These are phyloP conservation scores for Vulpes lagopus DNA, from an alignment of 2,113 vertebrate species.

Conservation along the genomic window DNA sequence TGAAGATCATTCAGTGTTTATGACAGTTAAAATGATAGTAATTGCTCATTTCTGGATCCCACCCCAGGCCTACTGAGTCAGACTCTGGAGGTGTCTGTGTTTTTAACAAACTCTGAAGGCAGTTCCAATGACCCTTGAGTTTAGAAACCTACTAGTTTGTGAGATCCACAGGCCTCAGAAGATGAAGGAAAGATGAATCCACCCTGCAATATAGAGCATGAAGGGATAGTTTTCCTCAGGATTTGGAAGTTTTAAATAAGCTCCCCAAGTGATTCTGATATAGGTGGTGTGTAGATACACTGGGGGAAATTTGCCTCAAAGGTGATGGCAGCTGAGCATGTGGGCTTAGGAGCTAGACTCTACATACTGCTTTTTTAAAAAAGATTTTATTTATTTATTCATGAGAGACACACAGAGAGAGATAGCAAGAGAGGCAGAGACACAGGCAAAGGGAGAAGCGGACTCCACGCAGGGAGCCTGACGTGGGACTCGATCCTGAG, in stretches of 20 bases:
- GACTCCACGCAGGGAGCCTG: too few relatives aligned
- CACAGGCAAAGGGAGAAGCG: too few relatives aligned
- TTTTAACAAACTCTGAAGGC: conserved; percentile 22
- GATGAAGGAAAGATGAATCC: not conserved
- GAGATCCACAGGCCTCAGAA: not conserved
- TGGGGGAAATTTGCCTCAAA: not conserved
- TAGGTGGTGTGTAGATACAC: not conserved
- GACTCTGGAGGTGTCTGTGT: not conserved
- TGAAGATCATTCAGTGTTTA: conserved; percentile 8
- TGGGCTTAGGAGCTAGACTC: not conserved
- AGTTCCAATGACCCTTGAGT: not conserved
- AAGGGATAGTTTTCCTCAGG: not conserved
- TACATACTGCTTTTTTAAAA: not conserved
- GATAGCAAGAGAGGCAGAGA: too few relatives aligned
- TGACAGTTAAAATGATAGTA: conserved; percentile 8
- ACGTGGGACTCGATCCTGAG: too few relatives aligned
- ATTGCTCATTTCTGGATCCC: conserved; percentile 22
- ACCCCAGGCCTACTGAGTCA: not conserved
- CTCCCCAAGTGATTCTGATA: conserved; percentile 20
- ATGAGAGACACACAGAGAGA: too few relatives aligned
- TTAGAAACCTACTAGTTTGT: not conserved
- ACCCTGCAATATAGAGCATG: not conserved
- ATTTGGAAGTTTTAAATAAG: not conserved
- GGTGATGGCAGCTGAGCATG: not conserved
- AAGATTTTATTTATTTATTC: too few relatives aligned